Percentiles rank a stretch among this genome's conserved stretches.
Evolutionary conservation across 1,140 invertebrate genomes (phyloP).

Genomic region (Rhynchophorus ferrugineus): DNA sequence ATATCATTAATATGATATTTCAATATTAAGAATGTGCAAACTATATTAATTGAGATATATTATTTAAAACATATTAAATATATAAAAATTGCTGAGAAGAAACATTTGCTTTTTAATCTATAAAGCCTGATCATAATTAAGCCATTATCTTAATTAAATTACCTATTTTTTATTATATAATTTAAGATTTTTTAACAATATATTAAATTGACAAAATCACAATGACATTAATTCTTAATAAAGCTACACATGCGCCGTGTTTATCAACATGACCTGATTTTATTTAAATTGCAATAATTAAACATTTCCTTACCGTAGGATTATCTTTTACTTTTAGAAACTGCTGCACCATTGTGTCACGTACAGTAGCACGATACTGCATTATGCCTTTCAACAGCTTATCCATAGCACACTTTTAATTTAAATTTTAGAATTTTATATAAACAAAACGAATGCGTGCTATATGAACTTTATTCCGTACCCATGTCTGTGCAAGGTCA

Average conservation of each 20-base stretch:
- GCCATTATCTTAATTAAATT: no score
- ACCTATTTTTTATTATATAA: no score
- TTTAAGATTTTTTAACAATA: no score
- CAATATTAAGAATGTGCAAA: no score
- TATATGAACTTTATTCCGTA: conserved; percentile 7
- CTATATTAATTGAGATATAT: conserved; percentile 25
- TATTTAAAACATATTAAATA: neutral
- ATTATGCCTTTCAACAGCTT: conserved; percentile 81
- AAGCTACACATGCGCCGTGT: neutral
- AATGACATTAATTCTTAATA: neutral
- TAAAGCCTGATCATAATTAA: no score
- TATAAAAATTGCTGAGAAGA: neutral
- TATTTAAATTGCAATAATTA: neutral
- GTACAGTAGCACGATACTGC: conserved; percentile 72
- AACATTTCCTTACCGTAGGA: conserved; percentile 64
- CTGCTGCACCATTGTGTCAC: conserved; percentile 81
- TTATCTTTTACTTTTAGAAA: conserved; percentile 80
- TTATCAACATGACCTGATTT: conserved; percentile 1
- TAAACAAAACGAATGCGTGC: conserved; percentile 5
- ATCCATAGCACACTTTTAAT: conserved; percentile 53
- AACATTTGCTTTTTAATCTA: no score
- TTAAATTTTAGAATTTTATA: conserved; percentile 5
- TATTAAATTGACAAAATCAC: no score
- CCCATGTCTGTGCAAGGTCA: conserved; percentile 15
- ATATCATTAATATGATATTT: conserved; percentile 1